Evolutionary conservation across 2,113 vertebrate species (phyloP).

Genomic region (Pedetes capensis): DNA sequence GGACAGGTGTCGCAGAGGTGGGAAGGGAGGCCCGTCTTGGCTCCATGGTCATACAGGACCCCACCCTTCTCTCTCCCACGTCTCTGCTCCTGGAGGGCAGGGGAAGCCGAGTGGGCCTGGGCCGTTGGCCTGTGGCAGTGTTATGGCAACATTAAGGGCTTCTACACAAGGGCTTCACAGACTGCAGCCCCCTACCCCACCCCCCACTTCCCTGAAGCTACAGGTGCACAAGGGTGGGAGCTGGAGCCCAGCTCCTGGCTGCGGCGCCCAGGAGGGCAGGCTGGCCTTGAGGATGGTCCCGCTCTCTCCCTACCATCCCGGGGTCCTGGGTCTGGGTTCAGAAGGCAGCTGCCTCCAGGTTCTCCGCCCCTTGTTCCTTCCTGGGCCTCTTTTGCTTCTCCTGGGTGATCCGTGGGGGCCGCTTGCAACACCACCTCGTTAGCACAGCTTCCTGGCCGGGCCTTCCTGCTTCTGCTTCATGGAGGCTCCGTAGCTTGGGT

Average conservation of each 20-base stretch:
- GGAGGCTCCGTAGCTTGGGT: background rate
- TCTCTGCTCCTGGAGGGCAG: background rate
- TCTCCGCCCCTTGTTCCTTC: background rate
- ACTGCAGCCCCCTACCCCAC: background rate
- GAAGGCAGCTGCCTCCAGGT: background rate
- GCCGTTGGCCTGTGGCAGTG: background rate
- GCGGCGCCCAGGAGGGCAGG: background rate
- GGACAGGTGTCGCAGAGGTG: background rate
- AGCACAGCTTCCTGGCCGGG: slow-evolving; percentile 42
- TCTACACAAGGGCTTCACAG: background rate
- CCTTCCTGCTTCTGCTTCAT: background rate
- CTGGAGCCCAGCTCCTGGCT: background rate
- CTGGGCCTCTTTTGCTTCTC: background rate
- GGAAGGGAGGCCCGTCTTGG: no score
- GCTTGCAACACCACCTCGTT: slow-evolving; percentile 37
- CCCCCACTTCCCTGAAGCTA: no score
- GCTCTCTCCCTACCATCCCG: background rate
- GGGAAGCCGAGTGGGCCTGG: background rate
- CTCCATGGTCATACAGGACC: background rate
- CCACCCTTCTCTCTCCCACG: background rate
- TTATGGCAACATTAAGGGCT: background rate
- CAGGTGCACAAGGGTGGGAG: no score
- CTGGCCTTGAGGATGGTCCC: background rate
- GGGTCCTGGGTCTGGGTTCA: background rate
- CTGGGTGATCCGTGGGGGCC: background rate